Evolutionary conservation across 2,797 vertebrate genomes (phyloP).

Genomic region (Falco rusticolus): DNA sequence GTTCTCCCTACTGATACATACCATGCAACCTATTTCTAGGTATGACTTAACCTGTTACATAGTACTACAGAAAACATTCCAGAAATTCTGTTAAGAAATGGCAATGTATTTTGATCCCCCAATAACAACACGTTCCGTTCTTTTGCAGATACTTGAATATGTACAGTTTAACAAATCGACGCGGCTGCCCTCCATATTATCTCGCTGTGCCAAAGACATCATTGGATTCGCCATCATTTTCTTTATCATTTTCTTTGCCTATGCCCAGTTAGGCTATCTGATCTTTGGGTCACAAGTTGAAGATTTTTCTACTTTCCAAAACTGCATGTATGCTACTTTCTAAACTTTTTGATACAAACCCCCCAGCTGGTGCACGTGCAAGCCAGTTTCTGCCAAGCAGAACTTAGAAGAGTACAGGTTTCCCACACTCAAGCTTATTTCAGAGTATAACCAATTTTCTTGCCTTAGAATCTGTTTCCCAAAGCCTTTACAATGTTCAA

Average conservation of each 20-base stretch:
- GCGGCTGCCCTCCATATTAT: constrained; percentile 75
- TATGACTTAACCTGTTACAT: neutral
- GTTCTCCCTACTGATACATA: neutral
- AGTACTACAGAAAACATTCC: neutral
- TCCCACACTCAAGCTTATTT: neutral
- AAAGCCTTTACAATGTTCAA: neutral
- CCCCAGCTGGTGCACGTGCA: neutral
- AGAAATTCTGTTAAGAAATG: neutral
- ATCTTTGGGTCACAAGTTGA: constrained; percentile 76
- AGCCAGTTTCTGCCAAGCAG: neutral
- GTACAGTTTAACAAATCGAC: constrained; percentile 77
- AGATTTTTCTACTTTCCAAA: constrained; percentile 76
- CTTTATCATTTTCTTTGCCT: constrained; percentile 80
- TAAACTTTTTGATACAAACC: neutral
- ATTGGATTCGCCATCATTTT: constrained; percentile 79
- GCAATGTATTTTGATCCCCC: neutral
- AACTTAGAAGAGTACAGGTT: neutral
- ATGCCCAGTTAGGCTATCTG: constrained; percentile 76
- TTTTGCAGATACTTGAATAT: constrained; percentile 79
- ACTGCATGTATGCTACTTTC: constrained; percentile 75
- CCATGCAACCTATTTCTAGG: neutral
- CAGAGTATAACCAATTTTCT: neutral
- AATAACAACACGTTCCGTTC: constrained; percentile 37
- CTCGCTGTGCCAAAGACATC: constrained; percentile 77
- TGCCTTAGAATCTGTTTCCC: neutral